These are phyloP conservation scores for Marisa cornuarietis DNA, from an alignment of 1,140 invertebrate genomes.

Conservation along the genomic window DNA sequence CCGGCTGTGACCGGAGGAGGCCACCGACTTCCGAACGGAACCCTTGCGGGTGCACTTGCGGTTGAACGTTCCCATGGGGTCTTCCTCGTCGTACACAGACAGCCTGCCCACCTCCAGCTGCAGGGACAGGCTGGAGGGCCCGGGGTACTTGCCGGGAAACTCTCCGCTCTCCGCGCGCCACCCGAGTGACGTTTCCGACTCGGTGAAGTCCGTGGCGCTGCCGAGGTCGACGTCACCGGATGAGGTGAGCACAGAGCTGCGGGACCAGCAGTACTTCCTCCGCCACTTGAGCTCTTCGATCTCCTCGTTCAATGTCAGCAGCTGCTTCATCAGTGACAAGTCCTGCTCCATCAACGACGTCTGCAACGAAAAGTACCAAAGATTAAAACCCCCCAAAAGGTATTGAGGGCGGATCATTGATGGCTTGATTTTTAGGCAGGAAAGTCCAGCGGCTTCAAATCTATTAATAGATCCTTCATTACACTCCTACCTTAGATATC, in stretches of 20 bases:
- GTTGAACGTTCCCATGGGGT: constrained; percentile 31
- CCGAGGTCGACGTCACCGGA: constrained; percentile 21
- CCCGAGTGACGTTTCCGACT: constrained; percentile 32
- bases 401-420: too few relatives aligned
- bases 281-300: constrained; percentile 57
- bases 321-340: constrained; percentile 52
- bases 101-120: constrained; percentile 12
- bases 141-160: constrained; percentile 29
- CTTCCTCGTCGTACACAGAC: constrained; percentile 34
- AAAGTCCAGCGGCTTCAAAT: too few relatives aligned
- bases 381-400: too few relatives aligned
- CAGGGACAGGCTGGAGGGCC: constrained; percentile 36
- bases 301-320: constrained; percentile 52
- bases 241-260: constrained; percentile 18
- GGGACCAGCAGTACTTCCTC: constrained; percentile 35
- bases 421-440: too few relatives aligned
- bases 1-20: neutral
- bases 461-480: too few relatives aligned
- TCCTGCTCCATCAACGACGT: constrained; percentile 54
- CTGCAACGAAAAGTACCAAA: constrained; percentile 34
- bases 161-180: constrained; percentile 15
- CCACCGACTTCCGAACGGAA: neutral
- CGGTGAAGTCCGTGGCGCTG: constrained; percentile 35
- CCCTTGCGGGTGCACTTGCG: constrained; percentile 1
- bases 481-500: too few relatives aligned